phyloP scores from a whole-genome alignment of 1,140 invertebrate species.

The Pseudomyrmex concolor region DNA sequence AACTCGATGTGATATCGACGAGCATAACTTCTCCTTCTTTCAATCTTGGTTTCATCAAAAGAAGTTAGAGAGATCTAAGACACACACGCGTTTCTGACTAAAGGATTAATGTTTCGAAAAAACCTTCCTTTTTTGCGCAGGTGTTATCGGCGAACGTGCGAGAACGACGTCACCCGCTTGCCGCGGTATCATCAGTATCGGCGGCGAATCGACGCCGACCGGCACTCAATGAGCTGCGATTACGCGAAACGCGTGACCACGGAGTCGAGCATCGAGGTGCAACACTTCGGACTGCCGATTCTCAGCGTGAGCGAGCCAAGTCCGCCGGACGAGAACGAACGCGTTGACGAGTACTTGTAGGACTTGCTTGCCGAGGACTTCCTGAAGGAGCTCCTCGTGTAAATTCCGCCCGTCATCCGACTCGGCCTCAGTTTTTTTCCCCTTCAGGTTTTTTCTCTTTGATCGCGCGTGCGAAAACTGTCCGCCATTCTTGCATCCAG shows the following conservation, averaged over 20 bases:
- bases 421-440: not conserved
- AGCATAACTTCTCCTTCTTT: not conserved
- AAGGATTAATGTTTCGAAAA: not conserved
- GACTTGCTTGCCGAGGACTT: constrained; percentile 83
- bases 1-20: not conserved
- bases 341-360: constrained; percentile 84
- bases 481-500: not conserved
- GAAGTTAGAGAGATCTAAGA: too few species aligned
- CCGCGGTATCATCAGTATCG: constrained; percentile 72
- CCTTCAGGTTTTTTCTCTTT: not conserved
- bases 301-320: constrained; percentile 91
- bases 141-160: constrained; percentile 78
- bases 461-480: not conserved
- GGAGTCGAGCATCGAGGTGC: constrained; percentile 85
- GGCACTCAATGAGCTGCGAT: constrained; percentile 80
- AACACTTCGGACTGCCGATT: constrained; percentile 90
- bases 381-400: constrained; percentile 83
- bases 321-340: constrained; percentile 89
- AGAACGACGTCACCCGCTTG: constrained; percentile 75
- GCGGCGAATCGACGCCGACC: constrained; percentile 73
- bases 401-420: constrained; percentile 26
- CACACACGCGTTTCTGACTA: not conserved
- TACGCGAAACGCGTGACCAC: constrained; percentile 75
- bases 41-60: too few species aligned
- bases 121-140: constrained; percentile 37